These are phyloP conservation scores for Squalus acanthias DNA, from an alignment of 2,797 vertebrate species.

Conservation along the genomic window DNA sequence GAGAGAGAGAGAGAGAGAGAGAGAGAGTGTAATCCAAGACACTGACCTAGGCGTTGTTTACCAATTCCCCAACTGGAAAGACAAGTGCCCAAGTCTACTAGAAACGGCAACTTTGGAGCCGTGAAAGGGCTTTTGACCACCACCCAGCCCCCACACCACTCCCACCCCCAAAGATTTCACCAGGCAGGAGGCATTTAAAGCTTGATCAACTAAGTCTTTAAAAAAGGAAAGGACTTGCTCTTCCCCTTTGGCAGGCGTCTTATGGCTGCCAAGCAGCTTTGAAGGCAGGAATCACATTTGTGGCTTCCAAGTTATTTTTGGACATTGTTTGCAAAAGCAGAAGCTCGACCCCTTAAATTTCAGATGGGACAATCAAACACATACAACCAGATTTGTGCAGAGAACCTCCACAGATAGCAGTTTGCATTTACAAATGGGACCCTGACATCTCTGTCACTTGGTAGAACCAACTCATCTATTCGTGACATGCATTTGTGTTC, in stretches of 20 bases:
- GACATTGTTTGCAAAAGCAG: background rate
- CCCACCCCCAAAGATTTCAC: background rate
- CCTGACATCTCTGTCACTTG: background rate
- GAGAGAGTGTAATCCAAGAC: background rate
- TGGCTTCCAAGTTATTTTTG: background rate
- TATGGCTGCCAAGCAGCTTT: no score
- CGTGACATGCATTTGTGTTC: background rate
- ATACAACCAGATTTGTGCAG: background rate
- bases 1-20: no score
- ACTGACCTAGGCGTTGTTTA: background rate
- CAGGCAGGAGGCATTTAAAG: background rate
- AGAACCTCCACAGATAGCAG: background rate
- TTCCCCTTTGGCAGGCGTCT: background rate
- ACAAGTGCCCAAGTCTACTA: background rate
- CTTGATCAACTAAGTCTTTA: no score
- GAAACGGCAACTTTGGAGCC: background rate
- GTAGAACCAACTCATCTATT: background rate
- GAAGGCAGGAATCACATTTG: background rate
- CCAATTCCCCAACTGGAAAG: background rate
- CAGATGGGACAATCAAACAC: background rate
- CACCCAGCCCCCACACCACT: background rate
- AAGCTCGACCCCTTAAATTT: background rate
- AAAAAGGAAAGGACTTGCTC: background rate
- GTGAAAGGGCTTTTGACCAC: background rate
- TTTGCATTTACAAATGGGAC: background rate